Base-by-base conservation (phyloP, 2,888 invertebrate species). In the Branchellion lobata region DNA sequence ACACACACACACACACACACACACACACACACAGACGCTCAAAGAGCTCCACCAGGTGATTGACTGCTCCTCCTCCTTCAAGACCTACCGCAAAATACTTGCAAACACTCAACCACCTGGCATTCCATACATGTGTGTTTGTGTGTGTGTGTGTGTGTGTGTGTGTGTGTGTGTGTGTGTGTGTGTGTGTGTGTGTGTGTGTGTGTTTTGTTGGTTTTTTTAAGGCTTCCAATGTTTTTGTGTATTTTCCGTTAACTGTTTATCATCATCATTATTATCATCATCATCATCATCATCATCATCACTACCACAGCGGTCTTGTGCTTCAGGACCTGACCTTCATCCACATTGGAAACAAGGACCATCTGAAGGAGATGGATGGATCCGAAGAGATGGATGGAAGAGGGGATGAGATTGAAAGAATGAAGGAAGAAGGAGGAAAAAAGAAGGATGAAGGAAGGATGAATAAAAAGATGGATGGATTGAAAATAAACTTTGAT, bases 311-410 rank as follows among this genome's bases (percentile, higher is more conserved):
- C 90, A 98, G 97, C 86, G 98, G 98, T 81, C 91, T 99, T 83
- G 96, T 99, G 83, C 91, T 99, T 75, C 98, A 99, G 91, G 99
- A 99, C 90, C 90, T 99, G 87, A 99, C 99, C 24, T 99, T 99
- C 88, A 96, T 99, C 73, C 95, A 99, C 89, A 95, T 96, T 86
- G 99, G 98, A 72, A 99, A 98, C 89, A 94, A 92, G 81, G 95
- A 98, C 87, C 90, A 92, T 82, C 89, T 97, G 83, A 57, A 57
- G 24, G 61, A 57, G 61, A 14, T 8, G 40, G 40, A 40, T 5
- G 40, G 5, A 14, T 5, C 5, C 8, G 40, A 14, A 40, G 40
- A 14, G 40, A 40, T 40, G 40, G 40, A 40, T 40, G 40, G 40
- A 40, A 40, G 40, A 40, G 40, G 40, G 14, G 40, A 14, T 40